Conservation (phyloP, 2,888 invertebrate species). For the Cartodere bifasciata region DNA sequence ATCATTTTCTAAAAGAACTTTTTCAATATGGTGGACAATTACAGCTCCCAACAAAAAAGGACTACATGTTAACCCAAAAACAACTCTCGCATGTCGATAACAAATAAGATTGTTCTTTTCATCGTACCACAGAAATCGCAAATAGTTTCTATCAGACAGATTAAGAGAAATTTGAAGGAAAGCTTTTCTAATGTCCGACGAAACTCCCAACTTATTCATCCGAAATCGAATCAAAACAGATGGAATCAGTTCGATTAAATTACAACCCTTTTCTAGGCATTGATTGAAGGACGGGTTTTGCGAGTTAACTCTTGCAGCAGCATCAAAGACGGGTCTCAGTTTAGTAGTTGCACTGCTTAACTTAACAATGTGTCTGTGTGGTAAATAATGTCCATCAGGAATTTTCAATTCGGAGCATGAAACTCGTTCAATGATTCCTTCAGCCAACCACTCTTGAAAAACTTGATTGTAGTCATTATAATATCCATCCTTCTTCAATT, state of each 20-base stretch:
- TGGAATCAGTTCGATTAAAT: slow-evolving; percentile 13
- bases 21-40: slow-evolving; percentile 8
- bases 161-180: slow-evolving; percentile 22
- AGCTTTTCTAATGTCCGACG: slow-evolving; percentile 22
- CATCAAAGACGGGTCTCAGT: slow-evolving; percentile 21
- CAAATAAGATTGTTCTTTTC: slow-evolving; percentile 5
- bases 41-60: slow-evolving; percentile 15
- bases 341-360: slow-evolving; percentile 13
- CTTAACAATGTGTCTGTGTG: slow-evolving; percentile 14
- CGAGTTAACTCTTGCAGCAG: slow-evolving; percentile 16
- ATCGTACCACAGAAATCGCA: slow-evolving; percentile 20
- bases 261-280: slow-evolving; percentile 15
- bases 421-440: slow-evolving; percentile 12
- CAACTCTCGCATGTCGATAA: slow-evolving; percentile 12
- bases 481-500: slow-evolving; percentile 14
- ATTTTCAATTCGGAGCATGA: no score
- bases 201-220: slow-evolving; percentile 14
- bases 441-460: slow-evolving; percentile 20
- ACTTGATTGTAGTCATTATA: slow-evolving; percentile 13
- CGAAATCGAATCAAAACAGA: slow-evolving; percentile 15
- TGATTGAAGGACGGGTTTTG: slow-evolving; percentile 18
- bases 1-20: no score
- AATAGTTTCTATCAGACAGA: slow-evolving; percentile 19
- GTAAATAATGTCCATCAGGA: slow-evolving; percentile 15
- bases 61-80: slow-evolving; percentile 15